Evolutionary conservation across 2,888 invertebrate species (phyloP).

Genomic region (Parnassius mnemosyne): DNA sequence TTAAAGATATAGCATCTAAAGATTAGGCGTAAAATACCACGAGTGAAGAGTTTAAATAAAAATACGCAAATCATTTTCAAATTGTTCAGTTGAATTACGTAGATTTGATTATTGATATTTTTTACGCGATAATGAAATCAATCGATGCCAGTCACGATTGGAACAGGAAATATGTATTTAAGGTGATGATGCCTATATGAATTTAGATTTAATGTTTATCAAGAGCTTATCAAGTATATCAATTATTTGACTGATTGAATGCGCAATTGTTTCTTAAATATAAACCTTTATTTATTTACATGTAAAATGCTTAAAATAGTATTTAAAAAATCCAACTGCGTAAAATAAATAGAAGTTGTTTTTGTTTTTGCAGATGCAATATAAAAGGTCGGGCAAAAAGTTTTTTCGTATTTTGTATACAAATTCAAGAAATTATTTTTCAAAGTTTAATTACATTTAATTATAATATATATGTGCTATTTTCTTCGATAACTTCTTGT

Average conservation of each 20-base stretch:
- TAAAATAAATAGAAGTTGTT: too few relatives aligned
- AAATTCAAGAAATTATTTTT: too few relatives aligned
- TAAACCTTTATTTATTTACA: not conserved
- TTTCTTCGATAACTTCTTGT: too few relatives aligned
- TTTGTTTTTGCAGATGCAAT: too few relatives aligned
- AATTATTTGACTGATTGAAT: not conserved
- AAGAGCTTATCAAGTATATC: not conserved
- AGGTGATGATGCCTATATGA: too few relatives aligned
- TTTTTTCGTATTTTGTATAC: too few relatives aligned
- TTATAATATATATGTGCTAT: too few relatives aligned
- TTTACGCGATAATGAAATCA: slow-evolving; percentile 2
- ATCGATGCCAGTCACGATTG: slow-evolving; percentile 1
- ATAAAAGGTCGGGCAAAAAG: too few relatives aligned
- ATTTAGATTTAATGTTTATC: not conserved
- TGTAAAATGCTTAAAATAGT: not conserved
- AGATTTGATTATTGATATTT: slow-evolving; percentile 5
- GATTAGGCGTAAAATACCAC: not conserved
- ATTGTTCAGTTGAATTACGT: not conserved
- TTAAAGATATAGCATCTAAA: too few relatives aligned
- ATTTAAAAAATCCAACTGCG: too few relatives aligned
- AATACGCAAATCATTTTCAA: slow-evolving; percentile 10
- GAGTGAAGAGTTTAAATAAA: not conserved
- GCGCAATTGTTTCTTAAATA: not conserved
- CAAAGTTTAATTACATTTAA: too few relatives aligned
- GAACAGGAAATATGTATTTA: not conserved